Percentiles rank a stretch among this genome's conserved stretches.
Conservation (phyloP, 2,888 invertebrate species). For the Rhorus exstirpatorius region DNA sequence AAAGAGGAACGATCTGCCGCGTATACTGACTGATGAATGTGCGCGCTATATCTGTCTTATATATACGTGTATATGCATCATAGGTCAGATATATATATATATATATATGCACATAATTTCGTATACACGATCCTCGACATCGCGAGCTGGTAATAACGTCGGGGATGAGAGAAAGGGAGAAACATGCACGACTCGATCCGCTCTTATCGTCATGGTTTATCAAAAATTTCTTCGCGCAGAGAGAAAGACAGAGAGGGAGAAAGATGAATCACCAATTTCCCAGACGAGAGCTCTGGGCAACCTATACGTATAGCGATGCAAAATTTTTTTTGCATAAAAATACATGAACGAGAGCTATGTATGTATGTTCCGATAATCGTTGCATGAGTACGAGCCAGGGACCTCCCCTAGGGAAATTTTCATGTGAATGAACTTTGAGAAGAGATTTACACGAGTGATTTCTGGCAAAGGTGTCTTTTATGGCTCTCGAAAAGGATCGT, state of each 20-base stretch:
- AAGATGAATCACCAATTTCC: conserved; percentile 60
- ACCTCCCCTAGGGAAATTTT: conserved; percentile 44
- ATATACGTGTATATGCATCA: too few species aligned
- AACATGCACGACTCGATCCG: conserved; percentile 55
- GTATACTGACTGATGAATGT: conserved; percentile 66
- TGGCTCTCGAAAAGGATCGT: conserved; percentile 2
- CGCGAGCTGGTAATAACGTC: conserved; percentile 41
- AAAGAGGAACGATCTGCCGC: conserved; percentile 30
- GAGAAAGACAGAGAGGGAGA: conserved; percentile 4
- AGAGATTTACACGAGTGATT: conserved; percentile 60
- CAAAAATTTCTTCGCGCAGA: conserved; percentile 49
- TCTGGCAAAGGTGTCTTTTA: conserved; percentile 2
- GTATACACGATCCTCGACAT: conserved; percentile 5
- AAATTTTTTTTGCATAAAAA: neutral
- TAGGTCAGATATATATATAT: too few species aligned
- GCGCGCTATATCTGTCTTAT: conserved; percentile 37
- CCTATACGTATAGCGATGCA: neutral
- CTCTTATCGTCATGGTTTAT: conserved; percentile 61
- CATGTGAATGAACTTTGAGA: conserved; percentile 16
- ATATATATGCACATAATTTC: too few species aligned
- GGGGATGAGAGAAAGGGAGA: conserved; percentile 38
- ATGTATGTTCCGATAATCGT: conserved; percentile 48
- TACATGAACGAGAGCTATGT: neutral
- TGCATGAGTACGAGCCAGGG: conserved; percentile 58
- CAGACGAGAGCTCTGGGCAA: conserved; percentile 51